Conservation (phyloP, 2,888 invertebrate genomes). For the Diploptera punctata region DNA sequence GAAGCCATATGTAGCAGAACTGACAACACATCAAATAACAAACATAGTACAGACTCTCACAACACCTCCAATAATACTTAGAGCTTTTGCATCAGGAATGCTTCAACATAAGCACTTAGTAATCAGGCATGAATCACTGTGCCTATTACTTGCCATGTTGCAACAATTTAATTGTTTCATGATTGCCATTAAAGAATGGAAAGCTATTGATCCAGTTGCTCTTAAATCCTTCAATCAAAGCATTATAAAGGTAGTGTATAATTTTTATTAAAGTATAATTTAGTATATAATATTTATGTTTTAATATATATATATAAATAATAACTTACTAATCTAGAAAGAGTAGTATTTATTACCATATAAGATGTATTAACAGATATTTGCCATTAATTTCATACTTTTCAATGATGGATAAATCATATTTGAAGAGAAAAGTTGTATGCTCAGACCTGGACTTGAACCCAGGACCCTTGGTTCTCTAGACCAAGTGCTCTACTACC, state of each 20-base stretch:
- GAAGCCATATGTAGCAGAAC: not conserved
- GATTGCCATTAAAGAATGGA: not conserved
- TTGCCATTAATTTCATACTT: too few relatives aligned
- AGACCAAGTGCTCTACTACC: too few relatives aligned
- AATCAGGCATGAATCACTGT: slow-evolving; percentile 4
- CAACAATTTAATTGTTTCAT: not conserved
- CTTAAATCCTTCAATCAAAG: not conserved
- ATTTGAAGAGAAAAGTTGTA: too few relatives aligned
- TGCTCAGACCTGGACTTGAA: too few relatives aligned
- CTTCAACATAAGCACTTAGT: not conserved
- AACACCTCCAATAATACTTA: not conserved
- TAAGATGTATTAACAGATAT: too few relatives aligned
- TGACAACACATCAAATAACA: not conserved
- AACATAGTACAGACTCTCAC: not conserved
- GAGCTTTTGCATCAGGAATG: not conserved
- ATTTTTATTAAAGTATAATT: not conserved
- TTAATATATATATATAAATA: too few relatives aligned
- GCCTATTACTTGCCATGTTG: slow-evolving; percentile 5
- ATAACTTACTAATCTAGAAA: too few relatives aligned
- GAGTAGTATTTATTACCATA: too few relatives aligned
- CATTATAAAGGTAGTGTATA: slow-evolving; percentile 1
- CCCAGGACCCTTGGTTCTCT: too few relatives aligned
- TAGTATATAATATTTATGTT: too few relatives aligned
- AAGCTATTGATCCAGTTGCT: not conserved
- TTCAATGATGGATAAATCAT: too few relatives aligned